Evolutionary conservation across 2,888 invertebrate genomes (phyloP).

Genomic region (Chalcosyrphus nemorum): DNA sequence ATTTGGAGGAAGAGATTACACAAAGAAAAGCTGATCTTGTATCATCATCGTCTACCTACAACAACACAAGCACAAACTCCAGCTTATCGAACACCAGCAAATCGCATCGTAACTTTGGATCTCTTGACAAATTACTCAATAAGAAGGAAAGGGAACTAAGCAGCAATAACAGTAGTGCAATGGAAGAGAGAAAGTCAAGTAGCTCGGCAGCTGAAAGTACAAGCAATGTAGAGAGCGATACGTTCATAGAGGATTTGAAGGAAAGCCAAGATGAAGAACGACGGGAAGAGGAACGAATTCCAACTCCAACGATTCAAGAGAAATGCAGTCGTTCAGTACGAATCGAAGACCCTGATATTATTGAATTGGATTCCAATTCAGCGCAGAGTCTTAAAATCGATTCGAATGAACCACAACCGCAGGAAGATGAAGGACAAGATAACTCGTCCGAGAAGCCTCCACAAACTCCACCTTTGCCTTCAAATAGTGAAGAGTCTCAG

Average conservation of each 20-base stretch:
- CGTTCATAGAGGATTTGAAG: conserved; percentile 73
- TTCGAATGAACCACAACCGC: conserved; percentile 57
- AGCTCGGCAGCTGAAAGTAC: conserved; percentile 76
- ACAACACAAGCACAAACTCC: conserved; percentile 61
- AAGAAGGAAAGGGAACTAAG: conserved; percentile 82
- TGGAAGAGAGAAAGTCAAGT: conserved; percentile 48
- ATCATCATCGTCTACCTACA: conserved; percentile 63
- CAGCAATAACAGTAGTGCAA: conserved; percentile 71
- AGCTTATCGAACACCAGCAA: conserved; percentile 76
- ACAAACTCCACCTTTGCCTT: conserved; percentile 59
- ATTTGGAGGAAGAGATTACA: conserved; percentile 79
- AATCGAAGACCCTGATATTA: conserved; percentile 77
- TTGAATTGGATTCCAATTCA: conserved; percentile 80
- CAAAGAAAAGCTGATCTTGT: conserved; percentile 79
- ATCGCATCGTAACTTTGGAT: conserved; percentile 82
- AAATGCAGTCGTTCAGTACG: conserved; percentile 44
- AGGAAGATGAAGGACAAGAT: conserved; percentile 54
- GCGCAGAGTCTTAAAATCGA: conserved; percentile 66
- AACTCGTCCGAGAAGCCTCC: conserved; percentile 59
- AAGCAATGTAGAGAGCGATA: conserved; percentile 76
- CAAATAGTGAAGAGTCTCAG: conserved; percentile 58
- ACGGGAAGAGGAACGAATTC: conserved; percentile 30
- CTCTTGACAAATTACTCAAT: conserved; percentile 84
- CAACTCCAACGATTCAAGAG: conserved; percentile 42
- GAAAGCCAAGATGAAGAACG: conserved; percentile 48